These are phyloP conservation scores for Apistogramma diplotaenia DNA, from an alignment of 2,113 vertebrate genomes.

Conservation along the genomic window DNA sequence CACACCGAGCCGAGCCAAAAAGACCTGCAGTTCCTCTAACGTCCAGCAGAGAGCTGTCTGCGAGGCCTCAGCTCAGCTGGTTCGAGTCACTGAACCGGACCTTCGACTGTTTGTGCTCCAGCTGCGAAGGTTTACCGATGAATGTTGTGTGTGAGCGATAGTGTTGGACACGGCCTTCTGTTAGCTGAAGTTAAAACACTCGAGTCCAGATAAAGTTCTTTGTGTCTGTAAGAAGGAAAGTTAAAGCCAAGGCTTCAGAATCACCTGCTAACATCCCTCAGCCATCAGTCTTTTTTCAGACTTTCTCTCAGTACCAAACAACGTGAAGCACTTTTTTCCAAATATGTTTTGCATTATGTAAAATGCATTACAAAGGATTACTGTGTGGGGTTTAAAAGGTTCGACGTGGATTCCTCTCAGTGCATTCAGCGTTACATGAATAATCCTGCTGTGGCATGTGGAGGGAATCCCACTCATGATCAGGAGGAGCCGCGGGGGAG, in stretches of 20 bases:
- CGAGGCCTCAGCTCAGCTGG: not conserved
- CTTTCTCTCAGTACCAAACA: not conserved
- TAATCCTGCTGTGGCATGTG: not conserved
- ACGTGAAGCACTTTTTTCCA: not conserved
- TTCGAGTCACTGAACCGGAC: accelerated
- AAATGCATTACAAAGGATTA: not conserved
- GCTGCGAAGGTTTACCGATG: no score
- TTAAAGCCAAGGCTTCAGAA: not conserved
- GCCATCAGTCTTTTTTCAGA: not conserved
- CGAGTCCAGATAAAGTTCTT: no score
- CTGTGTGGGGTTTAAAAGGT: not conserved
- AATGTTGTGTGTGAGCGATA: not conserved
- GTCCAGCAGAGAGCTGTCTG: no score
- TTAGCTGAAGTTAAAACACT: not conserved
- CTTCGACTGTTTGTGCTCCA: not conserved
- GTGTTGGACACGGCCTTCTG: not conserved
- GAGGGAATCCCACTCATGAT: not conserved
- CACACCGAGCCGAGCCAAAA: not conserved
- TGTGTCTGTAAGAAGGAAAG: no score
- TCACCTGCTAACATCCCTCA: not conserved
- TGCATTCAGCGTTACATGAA: not conserved
- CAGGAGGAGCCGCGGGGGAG: not conserved
- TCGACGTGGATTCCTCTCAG: not conserved
- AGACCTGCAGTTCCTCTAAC: no score
- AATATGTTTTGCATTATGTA: not conserved